phyloP scores from a whole-genome alignment of 92 coral and sea anemone genomes.

The Siderastrea radians region DNA sequence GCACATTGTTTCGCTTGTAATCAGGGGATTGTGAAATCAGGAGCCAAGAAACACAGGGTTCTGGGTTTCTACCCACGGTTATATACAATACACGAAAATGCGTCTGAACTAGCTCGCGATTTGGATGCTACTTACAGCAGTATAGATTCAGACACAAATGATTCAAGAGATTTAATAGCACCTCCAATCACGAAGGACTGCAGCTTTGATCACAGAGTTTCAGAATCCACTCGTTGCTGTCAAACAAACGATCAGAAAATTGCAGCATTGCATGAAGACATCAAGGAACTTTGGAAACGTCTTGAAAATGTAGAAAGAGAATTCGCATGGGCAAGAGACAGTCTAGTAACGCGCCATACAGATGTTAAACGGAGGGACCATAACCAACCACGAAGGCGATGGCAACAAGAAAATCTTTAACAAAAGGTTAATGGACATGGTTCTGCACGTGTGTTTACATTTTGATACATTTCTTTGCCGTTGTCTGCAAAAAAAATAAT shows the following conservation, averaged over 20 bases:
- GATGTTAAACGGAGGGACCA: background rate
- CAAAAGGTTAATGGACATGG: too few species aligned
- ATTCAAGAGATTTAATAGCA: background rate
- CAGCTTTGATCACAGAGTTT: background rate
- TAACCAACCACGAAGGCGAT: background rate
- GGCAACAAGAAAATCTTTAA: too few species aligned
- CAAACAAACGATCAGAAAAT: conserved; percentile 21
- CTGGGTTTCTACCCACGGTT: conserved; percentile 26
- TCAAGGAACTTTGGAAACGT: conserved; percentile 60
- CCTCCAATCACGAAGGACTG: background rate
- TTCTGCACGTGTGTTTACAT: too few species aligned
- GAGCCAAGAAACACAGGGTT: conserved; percentile 5
- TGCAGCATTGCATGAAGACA: conserved; percentile 45
- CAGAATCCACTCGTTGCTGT: background rate
- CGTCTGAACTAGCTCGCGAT: conserved; percentile 23
- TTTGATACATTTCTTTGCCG: too few species aligned
- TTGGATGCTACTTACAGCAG: background rate
- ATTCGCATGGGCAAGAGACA: conserved; percentile 43
- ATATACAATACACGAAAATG: conserved; percentile 32
- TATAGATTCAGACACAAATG: background rate
- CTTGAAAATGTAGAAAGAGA: conserved; percentile 59
- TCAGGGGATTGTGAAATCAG: background rate
- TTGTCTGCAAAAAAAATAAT: too few species aligned
- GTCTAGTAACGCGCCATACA: background rate
- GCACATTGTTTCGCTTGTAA: conserved; percentile 29